Evolutionary conservation across 2,113 vertebrate genomes (phyloP).

Genomic region (Climacteris rufus): DNA sequence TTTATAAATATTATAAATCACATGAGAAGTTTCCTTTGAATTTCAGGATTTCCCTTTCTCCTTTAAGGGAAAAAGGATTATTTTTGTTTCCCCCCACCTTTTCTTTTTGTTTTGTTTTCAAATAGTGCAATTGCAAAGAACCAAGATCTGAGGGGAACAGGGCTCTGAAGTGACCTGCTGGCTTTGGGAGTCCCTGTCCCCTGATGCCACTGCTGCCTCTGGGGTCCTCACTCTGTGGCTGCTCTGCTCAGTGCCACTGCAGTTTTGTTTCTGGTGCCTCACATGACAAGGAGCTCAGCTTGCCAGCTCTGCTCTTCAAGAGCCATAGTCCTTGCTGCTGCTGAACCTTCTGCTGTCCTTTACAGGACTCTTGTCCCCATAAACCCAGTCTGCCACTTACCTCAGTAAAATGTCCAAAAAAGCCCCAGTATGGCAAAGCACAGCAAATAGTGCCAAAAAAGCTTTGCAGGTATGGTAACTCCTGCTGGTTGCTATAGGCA

Average conservation of each 20-base stretch:
- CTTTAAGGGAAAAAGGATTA: not conserved
- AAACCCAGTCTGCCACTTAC: not conserved
- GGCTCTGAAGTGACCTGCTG: not conserved
- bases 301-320: not conserved
- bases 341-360: not conserved
- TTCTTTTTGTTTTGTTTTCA: not conserved
- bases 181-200: not conserved
- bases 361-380: not conserved
- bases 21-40: not conserved
- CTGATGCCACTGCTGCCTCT: not conserved
- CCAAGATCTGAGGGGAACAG: not conserved
- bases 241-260: not conserved
- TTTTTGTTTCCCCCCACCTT: not conserved
- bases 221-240: rapidly evolving
- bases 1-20: slow-evolving; percentile 18
- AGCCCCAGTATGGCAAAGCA: not conserved
- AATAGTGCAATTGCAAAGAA: not conserved
- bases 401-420: not conserved
- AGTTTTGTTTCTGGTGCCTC: not conserved
- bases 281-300: not conserved
- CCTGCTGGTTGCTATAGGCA: not conserved
- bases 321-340: not conserved
- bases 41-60: slow-evolving; percentile 40
- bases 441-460: not conserved
- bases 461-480: not conserved